Conservation (phyloP, 2,797 vertebrate genomes). For the Argyrosomus regius region DNA sequence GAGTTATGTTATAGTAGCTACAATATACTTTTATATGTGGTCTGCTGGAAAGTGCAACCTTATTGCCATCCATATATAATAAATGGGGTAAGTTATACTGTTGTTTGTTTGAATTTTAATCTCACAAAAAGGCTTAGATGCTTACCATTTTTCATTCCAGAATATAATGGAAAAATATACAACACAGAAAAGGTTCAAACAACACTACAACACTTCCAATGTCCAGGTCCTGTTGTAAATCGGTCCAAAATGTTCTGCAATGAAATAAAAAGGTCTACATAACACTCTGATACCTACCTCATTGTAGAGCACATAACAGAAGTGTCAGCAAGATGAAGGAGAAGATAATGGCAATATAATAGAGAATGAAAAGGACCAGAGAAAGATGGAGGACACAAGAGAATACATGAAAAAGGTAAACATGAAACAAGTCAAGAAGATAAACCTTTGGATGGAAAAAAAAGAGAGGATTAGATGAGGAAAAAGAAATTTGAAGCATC, state of each 20-base stretch:
- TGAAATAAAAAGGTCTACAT: neutral
- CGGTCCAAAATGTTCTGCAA: neutral
- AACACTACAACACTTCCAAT: too few relatives aligned
- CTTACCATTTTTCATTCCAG: too few relatives aligned
- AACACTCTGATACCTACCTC: neutral
- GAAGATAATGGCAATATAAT: neutral
- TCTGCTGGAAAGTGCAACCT: too few relatives aligned
- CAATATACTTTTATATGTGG: too few relatives aligned
- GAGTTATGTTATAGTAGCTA: too few relatives aligned
- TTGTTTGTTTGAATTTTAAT: too few relatives aligned
- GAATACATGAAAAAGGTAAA: neutral
- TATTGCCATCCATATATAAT: too few relatives aligned
- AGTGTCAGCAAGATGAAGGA: neutral
- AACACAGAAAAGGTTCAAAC: too few relatives aligned
- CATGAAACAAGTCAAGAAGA: conserved; percentile 1
- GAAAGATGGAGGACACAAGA: neutral
- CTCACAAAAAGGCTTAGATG: too few relatives aligned
- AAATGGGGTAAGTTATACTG: too few relatives aligned
- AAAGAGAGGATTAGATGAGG: neutral
- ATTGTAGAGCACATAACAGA: neutral
- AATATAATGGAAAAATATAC: too few relatives aligned
- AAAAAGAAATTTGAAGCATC: neutral
- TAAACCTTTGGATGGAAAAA: neutral
- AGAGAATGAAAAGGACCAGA: neutral
- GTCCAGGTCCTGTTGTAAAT: neutral